These are phyloP conservation scores for Agrilus planipennis DNA, from an alignment of 1,140 invertebrate species.

Conservation along the genomic window DNA sequence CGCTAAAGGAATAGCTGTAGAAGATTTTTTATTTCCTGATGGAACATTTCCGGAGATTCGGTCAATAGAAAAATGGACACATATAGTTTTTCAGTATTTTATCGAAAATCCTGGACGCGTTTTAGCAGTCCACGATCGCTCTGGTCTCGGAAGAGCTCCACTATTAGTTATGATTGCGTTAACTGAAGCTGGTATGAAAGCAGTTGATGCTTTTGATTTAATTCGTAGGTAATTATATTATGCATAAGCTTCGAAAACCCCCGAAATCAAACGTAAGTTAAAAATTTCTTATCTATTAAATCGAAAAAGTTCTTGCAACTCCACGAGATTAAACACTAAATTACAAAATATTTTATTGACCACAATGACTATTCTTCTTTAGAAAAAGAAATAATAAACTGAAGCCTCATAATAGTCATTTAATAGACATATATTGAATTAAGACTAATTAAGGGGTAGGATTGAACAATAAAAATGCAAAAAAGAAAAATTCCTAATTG, in stretches of 20 bases:
- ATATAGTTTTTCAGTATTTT: conserved; percentile 4
- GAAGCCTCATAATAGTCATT: too few relatives aligned
- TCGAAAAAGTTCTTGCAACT: too few relatives aligned
- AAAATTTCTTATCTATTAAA: too few relatives aligned
- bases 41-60: conserved; percentile 5
- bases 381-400: too few relatives aligned
- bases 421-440: too few relatives aligned
- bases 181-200: conserved; percentile 7
- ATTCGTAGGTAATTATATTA: conserved; percentile 5
- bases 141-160: conserved; percentile 7
- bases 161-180: conserved; percentile 8
- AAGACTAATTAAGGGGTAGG: too few relatives aligned
- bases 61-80: conserved; percentile 8
- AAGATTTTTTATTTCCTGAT: conserved; percentile 5
- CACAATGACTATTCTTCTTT: too few relatives aligned
- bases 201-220: not conserved
- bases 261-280: not conserved
- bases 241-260: not conserved
- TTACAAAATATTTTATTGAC: too few relatives aligned
- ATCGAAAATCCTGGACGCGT: not conserved
- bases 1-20: conserved; percentile 6
- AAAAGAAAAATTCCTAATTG: too few relatives aligned
- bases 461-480: too few relatives aligned
- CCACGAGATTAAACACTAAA: too few relatives aligned
- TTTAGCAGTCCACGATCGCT: conserved; percentile 7